A percentile compares a stretch with the other conserved stretches of the same genome.
Evolutionary conservation across 1,140 invertebrate species (phyloP).

Genomic region (Hyphantria cunea): DNA sequence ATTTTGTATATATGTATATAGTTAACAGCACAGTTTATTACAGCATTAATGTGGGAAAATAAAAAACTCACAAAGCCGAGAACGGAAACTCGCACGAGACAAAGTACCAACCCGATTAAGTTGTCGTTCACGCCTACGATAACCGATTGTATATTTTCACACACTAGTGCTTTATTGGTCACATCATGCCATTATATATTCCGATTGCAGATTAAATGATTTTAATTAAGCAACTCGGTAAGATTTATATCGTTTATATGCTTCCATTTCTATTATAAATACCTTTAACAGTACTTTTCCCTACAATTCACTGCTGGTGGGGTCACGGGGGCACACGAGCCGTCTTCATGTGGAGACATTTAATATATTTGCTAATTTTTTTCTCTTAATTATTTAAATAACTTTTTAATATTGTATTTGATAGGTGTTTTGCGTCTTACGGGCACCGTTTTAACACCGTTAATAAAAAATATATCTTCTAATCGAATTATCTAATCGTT

Average conservation of each 20-base stretch:
- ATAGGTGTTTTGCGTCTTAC: too few species aligned
- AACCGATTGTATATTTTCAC: constrained; percentile 39
- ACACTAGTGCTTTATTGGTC: constrained; percentile 59
- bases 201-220: constrained; percentile 70
- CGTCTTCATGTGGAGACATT: not conserved
- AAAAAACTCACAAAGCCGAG: too few species aligned
- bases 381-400: constrained; percentile 6
- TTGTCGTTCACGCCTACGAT: not conserved
- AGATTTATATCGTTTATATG: constrained; percentile 46
- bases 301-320: constrained; percentile 26
- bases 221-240: constrained; percentile 66
- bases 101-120: too few species aligned
- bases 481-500: too few species aligned
- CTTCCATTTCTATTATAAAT: constrained; percentile 27
- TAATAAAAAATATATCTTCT: too few species aligned
- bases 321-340: constrained; percentile 10
- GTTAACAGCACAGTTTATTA: too few species aligned
- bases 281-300: constrained; percentile 42
- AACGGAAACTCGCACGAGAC: too few species aligned
- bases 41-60: too few species aligned
- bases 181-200: constrained; percentile 63
- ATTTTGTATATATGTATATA: too few species aligned
- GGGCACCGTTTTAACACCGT: too few species aligned
- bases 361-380: constrained; percentile 23
- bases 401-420: constrained; percentile 2